Evolutionary conservation across 2,797 vertebrate species (phyloP).

Genomic region (Ceryle rudis): DNA sequence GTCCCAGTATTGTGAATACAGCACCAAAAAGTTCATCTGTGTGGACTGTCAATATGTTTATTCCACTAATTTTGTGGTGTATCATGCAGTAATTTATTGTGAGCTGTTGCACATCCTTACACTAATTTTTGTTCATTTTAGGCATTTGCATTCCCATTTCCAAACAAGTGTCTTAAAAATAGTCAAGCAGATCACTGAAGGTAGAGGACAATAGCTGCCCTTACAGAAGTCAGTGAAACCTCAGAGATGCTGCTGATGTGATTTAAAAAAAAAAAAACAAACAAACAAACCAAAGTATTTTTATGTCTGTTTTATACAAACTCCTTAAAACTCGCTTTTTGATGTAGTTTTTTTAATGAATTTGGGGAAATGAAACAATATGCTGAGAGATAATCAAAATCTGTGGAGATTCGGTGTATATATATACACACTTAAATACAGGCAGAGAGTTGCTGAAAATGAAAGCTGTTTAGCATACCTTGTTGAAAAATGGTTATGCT

Average conservation of each 20-base stretch:
- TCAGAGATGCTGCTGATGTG: background rate
- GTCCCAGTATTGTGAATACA: background rate
- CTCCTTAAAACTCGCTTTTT: background rate
- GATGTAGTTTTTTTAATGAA: background rate
- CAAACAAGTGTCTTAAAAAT: background rate
- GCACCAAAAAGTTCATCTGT: background rate
- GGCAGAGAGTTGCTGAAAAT: background rate
- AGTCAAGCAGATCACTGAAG: background rate
- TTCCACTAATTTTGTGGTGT: background rate
- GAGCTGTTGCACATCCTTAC: background rate
- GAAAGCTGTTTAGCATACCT: background rate
- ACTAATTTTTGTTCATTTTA: background rate
- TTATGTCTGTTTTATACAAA: background rate
- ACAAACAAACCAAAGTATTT: background rate
- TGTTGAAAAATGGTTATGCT: background rate
- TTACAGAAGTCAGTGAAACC: background rate
- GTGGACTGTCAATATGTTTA: background rate
- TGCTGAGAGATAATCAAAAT: background rate
- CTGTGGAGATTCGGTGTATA: background rate
- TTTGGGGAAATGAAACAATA: background rate
- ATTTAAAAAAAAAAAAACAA: background rate
- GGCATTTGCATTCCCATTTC: background rate
- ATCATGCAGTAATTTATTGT: background rate
- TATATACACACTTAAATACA: background rate
- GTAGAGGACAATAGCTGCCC: background rate